phyloP scores from a whole-genome alignment of 2,888 invertebrate species.

The Seira ritae region DNA sequence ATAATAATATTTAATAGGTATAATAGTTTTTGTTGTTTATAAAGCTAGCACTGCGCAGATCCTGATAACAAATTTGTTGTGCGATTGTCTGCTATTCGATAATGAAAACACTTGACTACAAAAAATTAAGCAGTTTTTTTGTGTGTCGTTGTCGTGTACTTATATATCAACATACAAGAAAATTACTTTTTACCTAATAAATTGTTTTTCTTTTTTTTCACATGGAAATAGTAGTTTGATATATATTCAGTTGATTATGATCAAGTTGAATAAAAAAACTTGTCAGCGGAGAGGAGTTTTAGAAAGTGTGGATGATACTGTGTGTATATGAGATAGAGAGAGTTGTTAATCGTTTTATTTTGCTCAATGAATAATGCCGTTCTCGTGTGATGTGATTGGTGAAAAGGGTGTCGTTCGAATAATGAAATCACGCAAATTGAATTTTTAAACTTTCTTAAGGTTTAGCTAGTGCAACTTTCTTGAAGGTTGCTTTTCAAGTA shows the following conservation, averaged over 20 bases:
- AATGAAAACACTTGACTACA: conserved; percentile 49
- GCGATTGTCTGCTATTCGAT: conserved; percentile 66
- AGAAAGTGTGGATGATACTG: too few relatives aligned
- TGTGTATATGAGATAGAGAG: background rate
- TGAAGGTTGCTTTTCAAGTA: too few relatives aligned
- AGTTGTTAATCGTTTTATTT: background rate
- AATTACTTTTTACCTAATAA: background rate
- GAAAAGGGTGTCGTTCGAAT: too few relatives aligned
- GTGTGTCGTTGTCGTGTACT: background rate
- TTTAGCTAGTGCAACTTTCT: too few relatives aligned
- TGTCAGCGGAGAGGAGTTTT: too few relatives aligned
- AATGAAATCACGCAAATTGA: too few relatives aligned
- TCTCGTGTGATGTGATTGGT: too few relatives aligned
- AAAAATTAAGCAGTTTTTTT: background rate
- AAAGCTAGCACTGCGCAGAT: conserved; percentile 63
- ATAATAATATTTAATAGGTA: background rate
- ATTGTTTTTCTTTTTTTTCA: background rate
- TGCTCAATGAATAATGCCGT: background rate
- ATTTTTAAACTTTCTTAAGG: too few relatives aligned
- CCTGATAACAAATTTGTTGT: conserved; percentile 62
- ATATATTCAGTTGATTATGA: conserved; percentile 16
- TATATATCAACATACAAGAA: background rate
- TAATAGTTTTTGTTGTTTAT: background rate
- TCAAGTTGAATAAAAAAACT: background rate
- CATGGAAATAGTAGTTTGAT: conserved; percentile 17